These are phyloP conservation scores for Zaprionus lachaisei DNA, from an alignment of 1,140 invertebrate species.

Conservation along the genomic window DNA sequence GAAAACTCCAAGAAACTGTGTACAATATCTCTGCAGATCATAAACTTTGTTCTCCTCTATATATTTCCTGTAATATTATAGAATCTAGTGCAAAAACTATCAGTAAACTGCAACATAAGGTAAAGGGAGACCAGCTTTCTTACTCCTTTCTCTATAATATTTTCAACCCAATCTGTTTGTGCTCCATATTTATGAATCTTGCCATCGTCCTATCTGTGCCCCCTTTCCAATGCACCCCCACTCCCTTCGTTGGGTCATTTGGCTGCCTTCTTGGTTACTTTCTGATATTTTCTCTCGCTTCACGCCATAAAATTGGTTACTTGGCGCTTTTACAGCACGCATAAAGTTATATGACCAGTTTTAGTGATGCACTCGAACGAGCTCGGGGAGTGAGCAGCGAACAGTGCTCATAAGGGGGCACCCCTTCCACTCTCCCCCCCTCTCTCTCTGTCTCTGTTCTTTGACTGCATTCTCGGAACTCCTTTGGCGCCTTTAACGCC, in stretches of 20 bases:
- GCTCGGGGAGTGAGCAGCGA: background rate
- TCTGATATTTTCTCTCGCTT: conserved; percentile 18
- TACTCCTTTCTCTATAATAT: background rate
- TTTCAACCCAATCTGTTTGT: background rate
- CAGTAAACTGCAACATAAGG: too few species aligned
- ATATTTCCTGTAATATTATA: background rate
- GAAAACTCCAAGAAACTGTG: too few species aligned
- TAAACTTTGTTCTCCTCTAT: too few species aligned
- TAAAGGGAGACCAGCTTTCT: too few species aligned
- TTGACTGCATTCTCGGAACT: conserved; percentile 4
- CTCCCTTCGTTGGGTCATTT: background rate
- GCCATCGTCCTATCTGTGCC: background rate
- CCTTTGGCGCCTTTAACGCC: conserved; percentile 29
- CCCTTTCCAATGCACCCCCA: background rate
- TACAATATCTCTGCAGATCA: too few species aligned
- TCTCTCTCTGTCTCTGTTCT: background rate
- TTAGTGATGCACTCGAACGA: conserved; percentile 36
- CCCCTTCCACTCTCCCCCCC: background rate
- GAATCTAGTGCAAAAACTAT: background rate
- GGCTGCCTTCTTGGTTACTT: conserved; percentile 9
- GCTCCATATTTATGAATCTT: background rate
- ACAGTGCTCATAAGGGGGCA: background rate
- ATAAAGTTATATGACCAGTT: conserved; percentile 49
- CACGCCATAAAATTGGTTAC: conserved; percentile 23
- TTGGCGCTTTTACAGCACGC: conserved; percentile 40